Percentiles rank a stretch among this genome's conserved stretches.
These are phyloP conservation scores for Erpetoichthys calabaricus DNA, from an alignment of 2,797 vertebrate genomes.

Conservation along the genomic window DNA sequence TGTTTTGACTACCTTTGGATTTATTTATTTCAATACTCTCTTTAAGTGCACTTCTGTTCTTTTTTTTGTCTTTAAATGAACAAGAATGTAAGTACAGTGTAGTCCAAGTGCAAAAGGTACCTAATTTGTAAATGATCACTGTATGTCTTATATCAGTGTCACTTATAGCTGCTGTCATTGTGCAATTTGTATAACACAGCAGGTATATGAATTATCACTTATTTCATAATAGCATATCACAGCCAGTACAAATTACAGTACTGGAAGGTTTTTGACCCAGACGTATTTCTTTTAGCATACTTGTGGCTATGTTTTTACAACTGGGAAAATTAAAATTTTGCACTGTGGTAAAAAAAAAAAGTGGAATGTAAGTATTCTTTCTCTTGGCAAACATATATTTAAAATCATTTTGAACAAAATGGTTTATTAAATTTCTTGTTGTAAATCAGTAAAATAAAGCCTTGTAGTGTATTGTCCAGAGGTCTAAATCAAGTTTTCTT, in stretches of 20 bases:
- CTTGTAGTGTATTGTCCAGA: too few species aligned
- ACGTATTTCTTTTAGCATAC: constrained; percentile 14
- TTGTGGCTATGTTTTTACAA: constrained; percentile 18
- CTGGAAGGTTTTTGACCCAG: constrained; percentile 10
- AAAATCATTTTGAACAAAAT: not conserved
- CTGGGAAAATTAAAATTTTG: constrained; percentile 21
- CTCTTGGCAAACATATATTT: constrained; percentile 17
- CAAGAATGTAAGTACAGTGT: too few species aligned
- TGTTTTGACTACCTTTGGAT: not conserved
- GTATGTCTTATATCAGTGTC: not conserved
- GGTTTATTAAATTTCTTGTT: constrained; percentile 6
- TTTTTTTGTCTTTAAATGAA: too few species aligned
- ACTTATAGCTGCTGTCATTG: not conserved
- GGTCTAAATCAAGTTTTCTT: too few species aligned
- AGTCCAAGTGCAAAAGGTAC: too few species aligned
- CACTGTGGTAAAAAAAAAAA: constrained; percentile 13
- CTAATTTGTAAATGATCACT: too few species aligned
- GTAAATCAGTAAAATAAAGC: too few species aligned
- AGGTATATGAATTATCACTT: constrained; percentile 10
- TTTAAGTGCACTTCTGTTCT: not conserved
- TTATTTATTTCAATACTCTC: not conserved
- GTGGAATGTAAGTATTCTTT: constrained; percentile 21
- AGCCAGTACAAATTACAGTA: constrained; percentile 6
- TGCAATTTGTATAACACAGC: constrained; percentile 4
- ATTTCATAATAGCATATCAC: constrained; percentile 15